Conservation (phyloP, 2,113 vertebrate species). For the Leucopternis melanops region DNA sequence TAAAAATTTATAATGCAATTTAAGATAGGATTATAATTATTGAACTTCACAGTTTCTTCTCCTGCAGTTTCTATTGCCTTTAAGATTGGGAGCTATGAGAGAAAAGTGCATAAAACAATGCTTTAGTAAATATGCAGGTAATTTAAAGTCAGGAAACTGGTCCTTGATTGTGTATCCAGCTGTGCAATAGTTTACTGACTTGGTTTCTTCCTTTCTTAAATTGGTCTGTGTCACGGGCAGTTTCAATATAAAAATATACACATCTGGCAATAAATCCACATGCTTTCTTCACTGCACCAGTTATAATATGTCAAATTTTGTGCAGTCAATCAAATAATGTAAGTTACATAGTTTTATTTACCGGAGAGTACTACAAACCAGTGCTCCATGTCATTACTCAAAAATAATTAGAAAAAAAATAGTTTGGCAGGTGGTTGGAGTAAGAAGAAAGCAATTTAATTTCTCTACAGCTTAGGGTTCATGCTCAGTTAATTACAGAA, state of each 20-base stretch:
- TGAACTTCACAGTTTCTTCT: neutral
- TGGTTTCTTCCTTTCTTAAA: constrained; percentile 29
- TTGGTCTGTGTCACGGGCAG: neutral
- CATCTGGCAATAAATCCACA: neutral
- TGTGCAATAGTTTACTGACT: constrained; percentile 4
- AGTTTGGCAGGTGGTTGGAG: neutral
- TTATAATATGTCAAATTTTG: constrained; percentile 6
- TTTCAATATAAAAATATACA: constrained; percentile 1
- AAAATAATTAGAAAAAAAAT: constrained; percentile 34
- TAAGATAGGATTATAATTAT: neutral
- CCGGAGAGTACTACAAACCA: neutral
- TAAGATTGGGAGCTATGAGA: neutral
- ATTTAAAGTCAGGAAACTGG: neutral
- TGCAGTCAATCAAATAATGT: constrained; percentile 18
- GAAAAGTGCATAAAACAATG: neutral
- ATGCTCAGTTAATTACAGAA: constrained; percentile 55
- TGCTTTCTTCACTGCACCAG: neutral
- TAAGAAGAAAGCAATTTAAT: constrained; percentile 48
- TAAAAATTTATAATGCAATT: neutral
- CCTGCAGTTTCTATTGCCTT: neutral
- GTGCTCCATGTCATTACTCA: constrained; percentile 4
- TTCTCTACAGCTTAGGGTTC: constrained; percentile 36
- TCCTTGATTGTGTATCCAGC: neutral
- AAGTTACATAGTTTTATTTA: constrained; percentile 21
- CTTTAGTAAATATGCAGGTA: constrained; percentile 22